Percentiles rank a stretch among this genome's conserved stretches.
These are phyloP conservation scores for Mesochorus sp. DNA, from an alignment of 2,888 invertebrate genomes.

Conservation along the genomic window DNA sequence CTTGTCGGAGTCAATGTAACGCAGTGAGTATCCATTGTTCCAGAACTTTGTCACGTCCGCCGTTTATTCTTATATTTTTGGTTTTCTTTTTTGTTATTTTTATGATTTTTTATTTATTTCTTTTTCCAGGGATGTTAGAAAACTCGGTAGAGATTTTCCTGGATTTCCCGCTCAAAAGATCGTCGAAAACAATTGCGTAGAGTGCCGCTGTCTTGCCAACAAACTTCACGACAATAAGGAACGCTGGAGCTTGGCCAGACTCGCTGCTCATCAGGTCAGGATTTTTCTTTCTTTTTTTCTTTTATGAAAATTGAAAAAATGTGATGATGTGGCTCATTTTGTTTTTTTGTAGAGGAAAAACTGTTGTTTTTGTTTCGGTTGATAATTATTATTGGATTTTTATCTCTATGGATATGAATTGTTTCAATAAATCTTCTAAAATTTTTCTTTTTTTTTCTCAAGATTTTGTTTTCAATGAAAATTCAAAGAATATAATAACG, in stretches of 20 bases:
- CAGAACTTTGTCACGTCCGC: not conserved
- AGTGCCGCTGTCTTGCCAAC: conserved; percentile 85
- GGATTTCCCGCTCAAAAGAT: conserved; percentile 83
- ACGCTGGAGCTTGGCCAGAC: conserved; percentile 85
- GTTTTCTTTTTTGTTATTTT: not conserved
- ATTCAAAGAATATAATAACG: too few species aligned
- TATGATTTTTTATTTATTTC: conserved; percentile 6
- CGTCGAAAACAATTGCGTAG: conserved; percentile 84
- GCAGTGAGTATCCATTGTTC: conserved; percentile 82
- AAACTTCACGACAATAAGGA: conserved; percentile 82
- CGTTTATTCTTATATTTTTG: not conserved
- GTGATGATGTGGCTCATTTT: too few species aligned
- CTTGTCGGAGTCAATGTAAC: conserved; percentile 86
- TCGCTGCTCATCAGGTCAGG: conserved; percentile 84
- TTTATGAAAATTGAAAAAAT: too few species aligned
- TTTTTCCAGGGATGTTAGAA: conserved; percentile 84
- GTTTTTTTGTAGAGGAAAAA: too few species aligned
- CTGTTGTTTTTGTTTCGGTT: too few species aligned
- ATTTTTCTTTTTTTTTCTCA: too few species aligned
- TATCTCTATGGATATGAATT: too few species aligned
- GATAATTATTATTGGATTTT: too few species aligned
- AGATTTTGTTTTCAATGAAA: too few species aligned
- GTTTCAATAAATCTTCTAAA: too few species aligned
- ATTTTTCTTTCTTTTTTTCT: not conserved
- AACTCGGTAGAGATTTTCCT: conserved; percentile 85